Base-by-base conservation (phyloP, 2,797 vertebrate genomes). In the Knipowitschia caucasica region DNA sequence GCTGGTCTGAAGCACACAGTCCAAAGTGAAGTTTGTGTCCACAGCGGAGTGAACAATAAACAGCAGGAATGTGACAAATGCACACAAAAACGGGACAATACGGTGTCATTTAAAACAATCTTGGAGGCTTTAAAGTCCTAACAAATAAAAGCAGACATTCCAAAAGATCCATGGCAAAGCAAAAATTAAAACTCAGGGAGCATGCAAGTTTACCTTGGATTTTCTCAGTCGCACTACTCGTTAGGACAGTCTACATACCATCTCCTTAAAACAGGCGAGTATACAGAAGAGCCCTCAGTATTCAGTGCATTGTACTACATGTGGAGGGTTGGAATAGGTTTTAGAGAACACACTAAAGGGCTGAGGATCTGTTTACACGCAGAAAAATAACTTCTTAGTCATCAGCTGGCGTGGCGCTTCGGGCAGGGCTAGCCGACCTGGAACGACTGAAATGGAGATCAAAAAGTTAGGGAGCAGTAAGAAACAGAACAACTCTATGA, bases 401-500 rank as follows among this genome's bases (percentile, higher is more conserved):
- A 2, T 70, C 80, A 34, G 77, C 82, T 35, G 86, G 86, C 4
- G 81, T 84, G 5, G 85, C 57, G 63, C 86, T 89, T 71, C 86
- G 83, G 76, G 82, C 71, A 56, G 78, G 84, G 72, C 73, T 89
- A 71, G 82, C 77, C 50, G 89, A 86, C 53, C 87, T 85, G 88
- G 89, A 91, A 72, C 86, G 88, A 83, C 89, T 91, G 86, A 81
- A 89, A 89, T 78, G 83, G 50, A 89, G 67, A 86, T 10, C 50
- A 17, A 71, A n/a, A n/a, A 1, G 71, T 89, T 73, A 84, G 64
- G 12, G 21, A 56, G 29, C 79, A 20, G 71, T 78, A 77, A 67
- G 44, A 9, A 12, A 35, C 47, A 55, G 68, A 62, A 56, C 0
- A 3, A 56, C 14, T 31, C 58, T 3, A 50, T 10, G 10, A 26